Evolutionary conservation across 2,888 invertebrate species (phyloP).

Genomic region (Zootermopsis nevadensis): DNA sequence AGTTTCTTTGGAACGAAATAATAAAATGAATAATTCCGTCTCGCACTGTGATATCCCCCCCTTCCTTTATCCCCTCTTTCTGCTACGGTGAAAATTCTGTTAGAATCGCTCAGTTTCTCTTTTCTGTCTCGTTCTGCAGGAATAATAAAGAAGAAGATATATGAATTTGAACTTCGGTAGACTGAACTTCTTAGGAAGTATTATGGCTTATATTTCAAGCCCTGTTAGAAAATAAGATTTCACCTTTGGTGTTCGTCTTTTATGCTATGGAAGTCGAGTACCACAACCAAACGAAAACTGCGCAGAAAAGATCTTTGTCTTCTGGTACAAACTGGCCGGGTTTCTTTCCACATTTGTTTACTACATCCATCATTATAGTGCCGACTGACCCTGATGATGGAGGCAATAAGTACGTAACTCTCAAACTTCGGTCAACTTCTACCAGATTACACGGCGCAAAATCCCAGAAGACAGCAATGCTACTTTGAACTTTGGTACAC

Average conservation of each 20-base stretch:
- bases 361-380: too few species aligned
- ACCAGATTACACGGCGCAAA: too few species aligned
- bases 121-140: neutral
- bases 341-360: too few species aligned
- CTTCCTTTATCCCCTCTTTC: neutral
- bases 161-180: neutral
- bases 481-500: too few species aligned
- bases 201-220: neutral
- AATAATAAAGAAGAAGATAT: neutral
- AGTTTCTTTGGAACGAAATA: slow-evolving; percentile 14
- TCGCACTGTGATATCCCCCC: slow-evolving; percentile 15
- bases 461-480: too few species aligned
- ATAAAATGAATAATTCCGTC: slow-evolving; percentile 36
- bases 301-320: neutral
- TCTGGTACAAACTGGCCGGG: too few species aligned
- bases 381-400: too few species aligned
- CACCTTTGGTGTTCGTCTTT: neutral
- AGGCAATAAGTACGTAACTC: too few species aligned
- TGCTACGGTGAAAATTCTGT: slow-evolving; percentile 13
- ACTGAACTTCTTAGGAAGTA: slow-evolving; percentile 2
- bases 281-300: neutral
- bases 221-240: neutral
- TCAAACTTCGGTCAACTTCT: too few species aligned
- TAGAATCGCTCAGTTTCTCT: slow-evolving; percentile 1
- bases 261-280: neutral